These are phyloP conservation scores for Geotrypetes seraphini DNA, from an alignment of 2,797 vertebrate genomes.

Conservation along the genomic window DNA sequence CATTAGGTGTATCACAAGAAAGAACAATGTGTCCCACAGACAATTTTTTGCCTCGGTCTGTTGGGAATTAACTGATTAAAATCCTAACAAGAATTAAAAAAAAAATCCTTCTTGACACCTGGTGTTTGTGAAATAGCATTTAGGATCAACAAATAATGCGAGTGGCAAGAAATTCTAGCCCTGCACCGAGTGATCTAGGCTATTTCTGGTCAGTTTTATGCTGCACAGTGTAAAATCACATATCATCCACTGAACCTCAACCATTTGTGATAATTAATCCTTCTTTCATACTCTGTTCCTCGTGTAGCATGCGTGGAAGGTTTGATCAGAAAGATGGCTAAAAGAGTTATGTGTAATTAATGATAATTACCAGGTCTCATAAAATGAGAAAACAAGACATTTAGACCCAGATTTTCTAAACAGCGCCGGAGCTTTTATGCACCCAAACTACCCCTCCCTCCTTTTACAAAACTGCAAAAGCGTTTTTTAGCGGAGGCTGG, in stretches of 20 bases:
- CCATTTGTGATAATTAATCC: constrained; percentile 34
- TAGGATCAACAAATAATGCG: constrained; percentile 17
- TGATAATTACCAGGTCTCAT: constrained; percentile 19
- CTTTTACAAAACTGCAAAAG: no score
- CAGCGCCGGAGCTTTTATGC: no score
- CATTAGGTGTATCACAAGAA: constrained; percentile 43
- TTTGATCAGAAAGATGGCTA: constrained; percentile 22
- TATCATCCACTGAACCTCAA: constrained; percentile 27
- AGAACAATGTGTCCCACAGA: constrained; percentile 42
- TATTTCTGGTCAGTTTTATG: constrained; percentile 28
- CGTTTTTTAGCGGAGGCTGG: no score
- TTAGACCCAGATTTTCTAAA: no score
- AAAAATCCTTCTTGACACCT: constrained; percentile 16
- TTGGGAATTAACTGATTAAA: constrained; percentile 34
- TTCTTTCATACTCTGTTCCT: constrained; percentile 27
- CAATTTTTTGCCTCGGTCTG: constrained; percentile 30
- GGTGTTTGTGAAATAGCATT: constrained; percentile 28
- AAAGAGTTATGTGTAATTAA: constrained; percentile 12
- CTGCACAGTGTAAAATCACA: constrained; percentile 25
- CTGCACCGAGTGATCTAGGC: constrained; percentile 19
- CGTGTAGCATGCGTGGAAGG: constrained; percentile 32
- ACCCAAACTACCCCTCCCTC: no score
- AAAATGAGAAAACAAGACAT: constrained; percentile 25
- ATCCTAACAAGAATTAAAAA: constrained; percentile 34
- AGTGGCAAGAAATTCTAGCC: constrained; percentile 19